Percentiles rank a stretch among this genome's conserved stretches.
Evolutionary conservation across 2,888 invertebrate genomes (phyloP).

Genomic region (Chymomyza amoena): DNA sequence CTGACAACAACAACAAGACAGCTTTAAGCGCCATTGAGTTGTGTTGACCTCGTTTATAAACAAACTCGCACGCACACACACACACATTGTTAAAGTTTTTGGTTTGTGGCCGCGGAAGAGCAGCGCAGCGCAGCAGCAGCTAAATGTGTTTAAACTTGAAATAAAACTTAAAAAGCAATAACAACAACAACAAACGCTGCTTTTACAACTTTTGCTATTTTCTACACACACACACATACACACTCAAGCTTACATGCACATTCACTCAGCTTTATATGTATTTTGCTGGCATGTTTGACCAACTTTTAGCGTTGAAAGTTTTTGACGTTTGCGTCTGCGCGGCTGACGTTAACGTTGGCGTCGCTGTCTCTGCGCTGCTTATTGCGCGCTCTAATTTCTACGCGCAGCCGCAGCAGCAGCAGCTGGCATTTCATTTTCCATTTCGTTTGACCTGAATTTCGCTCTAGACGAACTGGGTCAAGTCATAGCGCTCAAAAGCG

Average conservation of each 20-base stretch:
- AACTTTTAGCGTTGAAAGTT: conserved; percentile 58
- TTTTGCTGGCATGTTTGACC: conserved; percentile 54
- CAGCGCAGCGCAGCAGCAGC: too few species aligned
- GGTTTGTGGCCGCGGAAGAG: conserved; percentile 63
- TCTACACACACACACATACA: neutral
- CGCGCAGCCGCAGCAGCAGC: conserved; percentile 57
- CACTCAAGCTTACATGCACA: conserved; percentile 20
- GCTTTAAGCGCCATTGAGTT: conserved; percentile 55
- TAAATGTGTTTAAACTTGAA: neutral
- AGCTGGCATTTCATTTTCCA: conserved; percentile 69
- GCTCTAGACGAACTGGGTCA: conserved; percentile 60
- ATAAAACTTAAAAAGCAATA: neutral
- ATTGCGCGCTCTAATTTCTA: conserved; percentile 70
- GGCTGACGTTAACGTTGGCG: neutral
- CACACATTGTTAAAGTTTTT: conserved; percentile 31
- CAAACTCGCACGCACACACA: conserved; percentile 32
- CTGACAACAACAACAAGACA: conserved; percentile 29
- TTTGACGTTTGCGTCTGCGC: conserved; percentile 29
- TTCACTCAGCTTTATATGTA: conserved; percentile 8
- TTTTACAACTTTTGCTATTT: neutral
- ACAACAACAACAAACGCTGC: conserved; percentile 18
- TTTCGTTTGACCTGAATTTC: conserved; percentile 77
- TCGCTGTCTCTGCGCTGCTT: conserved; percentile 7
- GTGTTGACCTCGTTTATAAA: conserved; percentile 67
- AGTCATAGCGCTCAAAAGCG: conserved; percentile 18